Base-by-base conservation (phyloP, 1,140 invertebrate species). In the Drosophila bocqueti region DNA sequence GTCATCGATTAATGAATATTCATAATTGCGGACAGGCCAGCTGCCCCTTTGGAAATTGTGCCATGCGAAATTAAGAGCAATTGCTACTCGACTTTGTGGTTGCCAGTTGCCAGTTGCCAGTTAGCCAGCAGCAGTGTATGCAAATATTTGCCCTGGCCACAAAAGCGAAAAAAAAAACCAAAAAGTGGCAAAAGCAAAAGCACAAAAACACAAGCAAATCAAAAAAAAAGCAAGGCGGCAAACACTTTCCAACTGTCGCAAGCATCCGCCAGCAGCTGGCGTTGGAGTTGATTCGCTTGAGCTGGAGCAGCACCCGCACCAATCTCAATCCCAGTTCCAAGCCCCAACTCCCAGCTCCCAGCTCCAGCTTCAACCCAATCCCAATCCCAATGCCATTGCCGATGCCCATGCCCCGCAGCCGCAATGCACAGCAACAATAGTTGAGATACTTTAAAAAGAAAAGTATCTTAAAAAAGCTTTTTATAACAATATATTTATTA, bases 21-120 rank as follows among this genome's bases (percentile, higher is more conserved):
- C 76, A 78, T 77, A 78, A 78, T 77, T 77, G 26, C 40, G 64
- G 64, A 72, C 68, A 58, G 65, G 49, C 58, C 58, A 55, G 67
- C 62, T 69, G 74, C 64, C 75, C 59, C 66, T 46, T 58, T 67
- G 42, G 47, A 87, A 87, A 83, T 84, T 78, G 85, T 89, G 85
- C 85, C 85, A 90, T 49, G 55, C 55, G 55, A 85, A 90, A 90
- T 90, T 85, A 90, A 90, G 85, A 85, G 85, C 85, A 90, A 90
- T 77, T 90, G 85, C 85, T 90, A 85, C 85, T 85, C 81, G 85
- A 82, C 58, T 85, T 90, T 75, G 76, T 50, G 79, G 79, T 71
- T 58, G 31, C 54, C 55, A 50, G 26, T 71, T 58, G 31, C 54
- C 55, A 50, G 26, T 71, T 58, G 31, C 54, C 55, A 50, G 26